Evolutionary conservation across 1,140 invertebrate species (phyloP).

Genomic region (Condylostylus longicornis): DNA sequence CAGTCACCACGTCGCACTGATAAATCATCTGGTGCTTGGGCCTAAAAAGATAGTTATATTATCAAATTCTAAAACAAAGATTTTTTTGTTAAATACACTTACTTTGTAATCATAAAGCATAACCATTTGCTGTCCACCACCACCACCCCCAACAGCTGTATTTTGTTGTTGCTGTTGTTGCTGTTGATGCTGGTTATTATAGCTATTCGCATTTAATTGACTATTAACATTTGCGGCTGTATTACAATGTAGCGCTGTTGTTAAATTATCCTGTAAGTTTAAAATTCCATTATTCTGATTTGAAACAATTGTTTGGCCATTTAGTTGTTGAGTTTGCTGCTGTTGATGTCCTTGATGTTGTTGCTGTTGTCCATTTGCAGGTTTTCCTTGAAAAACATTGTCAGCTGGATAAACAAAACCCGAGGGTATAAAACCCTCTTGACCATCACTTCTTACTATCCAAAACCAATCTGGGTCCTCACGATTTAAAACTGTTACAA

Average conservation of each 20-base stretch:
- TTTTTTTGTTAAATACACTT: conserved; percentile 7
- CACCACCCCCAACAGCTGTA: neutral
- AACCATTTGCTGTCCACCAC: conserved; percentile 40
- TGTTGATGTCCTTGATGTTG: conserved; percentile 8
- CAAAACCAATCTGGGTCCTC: conserved; percentile 94
- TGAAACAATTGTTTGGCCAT: no score
- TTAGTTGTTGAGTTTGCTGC: no score
- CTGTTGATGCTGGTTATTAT: conserved; percentile 9
- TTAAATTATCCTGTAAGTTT: no score
- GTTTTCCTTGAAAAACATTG: conserved; percentile 51
- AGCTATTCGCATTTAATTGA: neutral
- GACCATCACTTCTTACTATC: conserved; percentile 79
- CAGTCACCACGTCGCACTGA: conserved; percentile 79
- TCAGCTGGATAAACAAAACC: conserved; percentile 86
- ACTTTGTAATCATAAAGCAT: conserved; percentile 90
- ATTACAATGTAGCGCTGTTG: neutral
- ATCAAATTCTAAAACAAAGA: neutral
- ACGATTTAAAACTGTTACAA: conserved; percentile 84
- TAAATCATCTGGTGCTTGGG: conserved; percentile 81
- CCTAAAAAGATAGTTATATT: conserved; percentile 32
- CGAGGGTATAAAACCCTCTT: conserved; percentile 89
- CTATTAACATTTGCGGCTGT: neutral
- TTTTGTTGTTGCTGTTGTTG: conserved; percentile 9
- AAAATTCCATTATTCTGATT: no score
- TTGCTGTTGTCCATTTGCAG: conserved; percentile 11